A percentile compares a stretch with the other conserved stretches of the same genome.
Conservation (phyloP, 2,797 vertebrate genomes). For the Corythornis leucogaster region DNA sequence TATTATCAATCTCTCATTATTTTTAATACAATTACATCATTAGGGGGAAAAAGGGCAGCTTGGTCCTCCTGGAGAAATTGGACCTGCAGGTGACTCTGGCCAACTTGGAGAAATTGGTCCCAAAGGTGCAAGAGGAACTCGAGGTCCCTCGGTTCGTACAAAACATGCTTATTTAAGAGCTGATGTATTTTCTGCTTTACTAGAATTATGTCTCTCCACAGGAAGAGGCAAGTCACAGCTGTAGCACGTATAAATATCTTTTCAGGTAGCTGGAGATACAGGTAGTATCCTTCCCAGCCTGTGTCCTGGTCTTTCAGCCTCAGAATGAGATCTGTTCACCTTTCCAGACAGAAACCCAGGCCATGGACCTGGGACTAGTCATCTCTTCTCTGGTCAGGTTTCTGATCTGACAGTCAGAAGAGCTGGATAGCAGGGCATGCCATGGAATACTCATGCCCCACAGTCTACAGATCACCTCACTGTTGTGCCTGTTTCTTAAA, state of each 20-base stretch:
- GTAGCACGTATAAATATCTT: background rate
- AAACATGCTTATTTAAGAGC: conserved; percentile 14
- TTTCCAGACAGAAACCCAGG: background rate
- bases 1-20: background rate
- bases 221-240: background rate
- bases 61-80: conserved; percentile 87
- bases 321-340: background rate
- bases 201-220: background rate
- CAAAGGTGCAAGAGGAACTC: conserved; percentile 93
- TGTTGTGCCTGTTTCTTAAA: background rate
- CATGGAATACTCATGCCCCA: background rate
- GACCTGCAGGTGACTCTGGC: conserved; percentile 84
- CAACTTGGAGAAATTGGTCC: conserved; percentile 84
- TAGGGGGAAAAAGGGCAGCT: conserved; percentile 90
- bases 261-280: background rate
- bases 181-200: background rate
- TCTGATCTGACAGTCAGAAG: background rate
- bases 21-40: conserved; percentile 25
- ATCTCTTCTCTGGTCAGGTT: background rate
- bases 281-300: background rate
- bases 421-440: background rate
- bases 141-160: conserved; percentile 86
- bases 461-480: background rate
- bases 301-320: background rate
- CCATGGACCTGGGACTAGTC: background rate